Evolutionary conservation across 2,113 vertebrate genomes (phyloP), one percentile per base, ranked within the genome.

Genomic region (Eptesicus fuscus): DNA sequence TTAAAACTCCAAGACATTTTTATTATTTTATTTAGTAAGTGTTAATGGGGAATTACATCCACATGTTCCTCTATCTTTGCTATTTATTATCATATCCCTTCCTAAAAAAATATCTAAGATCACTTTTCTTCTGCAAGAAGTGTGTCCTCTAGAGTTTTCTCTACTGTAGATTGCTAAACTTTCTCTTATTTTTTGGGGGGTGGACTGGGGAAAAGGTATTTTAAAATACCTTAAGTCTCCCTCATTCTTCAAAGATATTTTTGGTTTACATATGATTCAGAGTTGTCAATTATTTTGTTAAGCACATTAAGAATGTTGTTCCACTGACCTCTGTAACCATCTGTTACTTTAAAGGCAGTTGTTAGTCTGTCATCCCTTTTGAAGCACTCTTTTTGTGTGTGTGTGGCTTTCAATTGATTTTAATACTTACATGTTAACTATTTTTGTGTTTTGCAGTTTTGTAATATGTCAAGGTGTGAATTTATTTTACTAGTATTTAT

Each of bases 191-290:
- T 88, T 16, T 40, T 20, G 12, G 63, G 63, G 25, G 23, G 22
- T 14, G 7, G 9, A 28, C 0, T 8, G 7, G 10, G 17, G 13
- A n/a, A 11, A 49, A 67, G 8, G 0, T 40, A 23, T 61, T 40
- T 89, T 61, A 83, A 95, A 90, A 67, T 53, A 13, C 7, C 40
- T 90, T 84, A 77, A n/a, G 11, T 69, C 2, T 90, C 42, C 90
- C 7, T 85, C n/a, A 67, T 82, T 67, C 12, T 44, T 92, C 44
- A 74, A 76, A 47, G 7, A n/a, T 77, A 63, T 25, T 82, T 88
- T 95, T 76, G 25, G 40, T 86, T 18, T 9, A 0, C 49, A 11
- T n/a, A 69, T 44, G 59, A 70, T 84, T 85, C 11, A 32, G 9
- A 4, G 11, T 92, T 90, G 47, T 35, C n/a, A 71, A 1, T 80